Evolutionary conservation across 2,113 vertebrate genomes (phyloP), one percentile per base, ranked within the genome.

Genomic region (Chrysochloris asiatica): DNA sequence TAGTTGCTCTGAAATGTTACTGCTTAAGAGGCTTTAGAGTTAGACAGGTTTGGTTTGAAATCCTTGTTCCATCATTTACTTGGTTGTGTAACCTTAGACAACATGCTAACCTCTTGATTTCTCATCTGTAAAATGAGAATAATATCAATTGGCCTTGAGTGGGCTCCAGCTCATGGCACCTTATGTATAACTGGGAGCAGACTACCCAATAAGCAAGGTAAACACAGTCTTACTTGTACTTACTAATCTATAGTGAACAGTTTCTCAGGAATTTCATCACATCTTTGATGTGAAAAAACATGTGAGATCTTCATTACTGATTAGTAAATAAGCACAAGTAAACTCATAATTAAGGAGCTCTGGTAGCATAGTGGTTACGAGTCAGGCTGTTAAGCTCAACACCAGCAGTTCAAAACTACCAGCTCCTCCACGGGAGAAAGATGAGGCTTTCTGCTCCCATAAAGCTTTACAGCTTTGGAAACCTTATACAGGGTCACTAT

Each of bases 41-140:
- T 22, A 92, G 61, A 65, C 3, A 86, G 10, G 61, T 30, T 72
- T 50, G 38, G 10, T 88, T 92, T 61, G 54, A 75, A 71, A 81
- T 80, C 19, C 10, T 76, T 75, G 12, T 90, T 82, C n/a, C n/a
- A 83, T 22, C 28, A 41, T 75, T 82, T 73, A 77, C 59, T 38
- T 82, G 92, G 19, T 36, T 75, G 12, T 59, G 14, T 84, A 77
- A 78, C 48, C 89, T 93, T 85, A 78, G 24, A 16, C 12, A 85
- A 7, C n/a, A 54, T 26, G 82, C 17, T 30, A 47, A 76, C 16
- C 41, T 81, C 26, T 92, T 75, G 6, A 82, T 92, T 91, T 71
- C 54, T 90, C 30, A 76, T 26, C 38, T 77, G 1, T 76, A 65
- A 86, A 91, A 56, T 52, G 12, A 86, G 47, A 90, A 63, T 45